Conservation (phyloP, 2,113 vertebrate genomes). For the Pristiophorus japonicus region DNA sequence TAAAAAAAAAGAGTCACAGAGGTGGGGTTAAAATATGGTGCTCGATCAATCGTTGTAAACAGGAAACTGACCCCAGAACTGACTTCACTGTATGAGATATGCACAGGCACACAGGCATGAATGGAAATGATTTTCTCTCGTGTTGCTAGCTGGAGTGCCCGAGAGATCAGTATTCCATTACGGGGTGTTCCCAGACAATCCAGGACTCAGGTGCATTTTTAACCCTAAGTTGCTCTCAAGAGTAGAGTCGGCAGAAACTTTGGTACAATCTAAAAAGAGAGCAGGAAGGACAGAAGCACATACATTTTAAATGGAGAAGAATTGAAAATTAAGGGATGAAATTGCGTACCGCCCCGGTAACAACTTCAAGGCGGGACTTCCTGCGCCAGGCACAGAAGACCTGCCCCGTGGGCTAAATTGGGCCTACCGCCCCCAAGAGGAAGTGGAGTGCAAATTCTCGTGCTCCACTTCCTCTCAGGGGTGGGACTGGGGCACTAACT, state of each 20-base stretch:
- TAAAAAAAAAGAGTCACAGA: too few species aligned
- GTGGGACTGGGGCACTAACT: too few species aligned
- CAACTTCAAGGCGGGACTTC: too few species aligned
- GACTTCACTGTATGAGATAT: neutral
- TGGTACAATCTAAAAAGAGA: neutral
- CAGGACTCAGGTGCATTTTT: neutral
- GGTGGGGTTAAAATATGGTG: neutral
- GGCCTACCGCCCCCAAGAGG: too few species aligned
- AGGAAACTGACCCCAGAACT: neutral
- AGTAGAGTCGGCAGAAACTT: neutral
- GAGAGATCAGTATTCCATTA: neutral
- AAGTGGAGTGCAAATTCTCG: too few species aligned
- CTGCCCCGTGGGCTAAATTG: too few species aligned
- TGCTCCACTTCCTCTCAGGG: too few species aligned
- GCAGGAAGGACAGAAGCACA: neutral
- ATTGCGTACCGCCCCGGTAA: too few species aligned
- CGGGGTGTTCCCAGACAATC: neutral
- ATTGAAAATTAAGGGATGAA: neutral
- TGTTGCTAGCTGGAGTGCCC: neutral
- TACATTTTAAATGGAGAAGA: neutral
- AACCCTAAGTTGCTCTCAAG: neutral
- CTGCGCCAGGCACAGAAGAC: too few species aligned
- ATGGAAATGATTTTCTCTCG: neutral
- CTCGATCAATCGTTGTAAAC: neutral
- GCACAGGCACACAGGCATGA: neutral